Evolutionary conservation across 2,113 vertebrate genomes (phyloP), one percentile per base, ranked within the genome.

Genomic region (Brachypodius melanocephalos): DNA sequence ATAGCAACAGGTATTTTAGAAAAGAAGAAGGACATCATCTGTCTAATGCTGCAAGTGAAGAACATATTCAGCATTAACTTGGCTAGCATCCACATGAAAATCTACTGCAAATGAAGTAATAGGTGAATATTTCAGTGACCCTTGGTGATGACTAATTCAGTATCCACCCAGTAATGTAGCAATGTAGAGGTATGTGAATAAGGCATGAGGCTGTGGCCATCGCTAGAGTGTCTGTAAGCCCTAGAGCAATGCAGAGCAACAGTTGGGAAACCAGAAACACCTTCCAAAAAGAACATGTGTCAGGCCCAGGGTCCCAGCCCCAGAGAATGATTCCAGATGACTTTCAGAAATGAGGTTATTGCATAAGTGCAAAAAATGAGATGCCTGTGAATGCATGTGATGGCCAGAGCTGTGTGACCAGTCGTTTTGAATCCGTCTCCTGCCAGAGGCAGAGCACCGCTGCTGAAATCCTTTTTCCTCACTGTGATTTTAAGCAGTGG

Each of bases 211-310:
- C 28, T 85, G 46, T 55, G 83, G 90, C 85, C 18, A 0, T 74
- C 0, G 0, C 55, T 88, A 5, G 66, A 66, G 63, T 51, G 55
- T 40, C 84, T 72, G 54, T 89, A 85, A 88, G 71, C 90, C 94
- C 89, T 74, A 66, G 71, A 90, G 88, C 94, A 91, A 80, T 28
- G 40, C 74, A 73, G 77, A 87, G 65, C 57, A 94, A 38, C 67
- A 71, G 75, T 83, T 93, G 93, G 89, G 85, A 96, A 96, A 95
- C 69, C 46, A 93, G 89, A 36, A 94, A 21, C 38, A 82, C 63
- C 82, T 95, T 97, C 95, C 85, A 95, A 93, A 91, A 95, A 90
- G 91, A 94, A 90, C 88, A 94, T 61, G 71, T 91, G 85, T 95
- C 87, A 69, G 63, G 88, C 75, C 67, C 72, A 51, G 46, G 42